Percentiles rank a stretch among this genome's conserved stretches.
Evolutionary conservation across 2,113 vertebrate species (phyloP).

Genomic region (Chaetura pelagica): DNA sequence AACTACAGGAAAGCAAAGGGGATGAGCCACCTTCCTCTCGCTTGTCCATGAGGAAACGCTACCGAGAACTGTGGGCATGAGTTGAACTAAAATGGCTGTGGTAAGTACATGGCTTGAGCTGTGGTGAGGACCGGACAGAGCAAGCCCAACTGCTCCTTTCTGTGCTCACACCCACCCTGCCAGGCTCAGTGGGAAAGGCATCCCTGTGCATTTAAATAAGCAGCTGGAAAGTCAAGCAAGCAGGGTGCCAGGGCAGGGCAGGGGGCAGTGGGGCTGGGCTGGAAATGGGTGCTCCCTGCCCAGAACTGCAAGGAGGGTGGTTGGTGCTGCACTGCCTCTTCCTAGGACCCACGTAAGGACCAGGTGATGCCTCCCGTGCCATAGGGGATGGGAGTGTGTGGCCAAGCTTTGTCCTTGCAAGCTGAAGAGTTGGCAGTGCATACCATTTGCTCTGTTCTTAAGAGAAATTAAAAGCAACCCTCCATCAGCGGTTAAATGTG

Average conservation of each 20-base stretch:
- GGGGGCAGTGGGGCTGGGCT: background rate
- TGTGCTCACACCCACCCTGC: background rate
- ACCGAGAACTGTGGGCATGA: background rate
- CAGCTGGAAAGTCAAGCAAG: background rate
- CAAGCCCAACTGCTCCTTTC: background rate
- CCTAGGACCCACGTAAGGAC: background rate
- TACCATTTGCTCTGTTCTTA: background rate
- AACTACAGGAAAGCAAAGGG: background rate
- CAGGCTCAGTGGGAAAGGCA: background rate
- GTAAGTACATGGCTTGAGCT: background rate
- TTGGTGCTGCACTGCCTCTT: background rate
- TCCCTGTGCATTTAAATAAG: background rate
- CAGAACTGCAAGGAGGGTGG: accelerated
- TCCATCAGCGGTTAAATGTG: accelerated
- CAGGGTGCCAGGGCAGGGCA: background rate
- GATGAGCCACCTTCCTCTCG: background rate
- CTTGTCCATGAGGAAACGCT: background rate
- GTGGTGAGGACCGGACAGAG: background rate
- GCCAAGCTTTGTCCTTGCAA: background rate
- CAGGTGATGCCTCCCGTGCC: background rate
- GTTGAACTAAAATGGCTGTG: background rate
- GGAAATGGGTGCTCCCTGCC: background rate
- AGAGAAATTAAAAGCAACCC: background rate
- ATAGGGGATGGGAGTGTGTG: accelerated
- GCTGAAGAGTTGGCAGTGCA: background rate